Conservation (phyloP, 2,113 vertebrate genomes). For the Xiphophorus maculatus region DNA sequence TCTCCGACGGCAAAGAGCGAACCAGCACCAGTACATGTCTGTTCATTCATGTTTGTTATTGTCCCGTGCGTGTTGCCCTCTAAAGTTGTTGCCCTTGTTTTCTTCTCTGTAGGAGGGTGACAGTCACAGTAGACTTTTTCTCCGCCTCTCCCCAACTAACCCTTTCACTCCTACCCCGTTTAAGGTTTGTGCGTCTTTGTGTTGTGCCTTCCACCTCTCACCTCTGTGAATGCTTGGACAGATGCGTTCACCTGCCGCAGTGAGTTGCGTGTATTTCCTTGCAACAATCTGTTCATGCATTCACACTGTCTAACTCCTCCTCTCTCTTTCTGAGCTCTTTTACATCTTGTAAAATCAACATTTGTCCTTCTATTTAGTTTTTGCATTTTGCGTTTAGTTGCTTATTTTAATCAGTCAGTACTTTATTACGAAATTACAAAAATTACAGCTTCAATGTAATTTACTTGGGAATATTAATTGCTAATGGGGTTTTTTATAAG, state of each 20-base stretch:
- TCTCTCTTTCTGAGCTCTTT: not conserved
- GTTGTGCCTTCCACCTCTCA: slow-evolving; percentile 43
- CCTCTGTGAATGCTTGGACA: slow-evolving; percentile 36
- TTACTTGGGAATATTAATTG: not conserved
- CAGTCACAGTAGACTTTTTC: slow-evolving; percentile 90
- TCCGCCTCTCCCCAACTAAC: slow-evolving; percentile 94
- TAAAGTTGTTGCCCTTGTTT: slow-evolving; percentile 79
- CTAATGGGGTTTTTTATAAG: slow-evolving; percentile 1
- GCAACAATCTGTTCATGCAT: slow-evolving; percentile 32
- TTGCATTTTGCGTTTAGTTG: not conserved
- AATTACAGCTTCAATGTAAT: not conserved
- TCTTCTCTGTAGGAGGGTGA: slow-evolving; percentile 90
- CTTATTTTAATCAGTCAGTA: not conserved
- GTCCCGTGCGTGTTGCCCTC: slow-evolving; percentile 1
- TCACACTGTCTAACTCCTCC: slow-evolving; percentile 49
- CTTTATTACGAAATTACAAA: not conserved
- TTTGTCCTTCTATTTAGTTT: slow-evolving; percentile 11
- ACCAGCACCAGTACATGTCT: not conserved
- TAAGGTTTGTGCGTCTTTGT: slow-evolving; percentile 91
- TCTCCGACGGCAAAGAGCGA: not conserved
- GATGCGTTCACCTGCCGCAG: not conserved
- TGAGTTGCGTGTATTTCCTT: not conserved
- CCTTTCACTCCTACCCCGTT: slow-evolving; percentile 96
- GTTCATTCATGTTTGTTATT: not conserved
- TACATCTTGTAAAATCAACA: slow-evolving; percentile 12